Conservation (phyloP, 2,113 vertebrate species). For the Dasyurus viverrinus region DNA sequence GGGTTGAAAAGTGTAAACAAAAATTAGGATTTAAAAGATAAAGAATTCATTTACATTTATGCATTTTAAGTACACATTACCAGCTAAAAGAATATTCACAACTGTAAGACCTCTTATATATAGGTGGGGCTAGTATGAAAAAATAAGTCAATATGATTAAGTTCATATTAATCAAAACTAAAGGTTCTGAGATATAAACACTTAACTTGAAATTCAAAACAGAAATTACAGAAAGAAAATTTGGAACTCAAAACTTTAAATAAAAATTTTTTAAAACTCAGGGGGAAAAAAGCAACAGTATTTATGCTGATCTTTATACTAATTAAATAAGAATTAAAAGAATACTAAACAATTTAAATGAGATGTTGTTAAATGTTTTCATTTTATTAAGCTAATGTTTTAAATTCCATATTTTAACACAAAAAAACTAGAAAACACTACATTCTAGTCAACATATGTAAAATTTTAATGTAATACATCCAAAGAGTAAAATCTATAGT, state of each 20-base stretch:
- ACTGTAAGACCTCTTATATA: too few relatives aligned
- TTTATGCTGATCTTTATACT: not conserved
- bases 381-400: not conserved
- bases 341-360: too few relatives aligned
- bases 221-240: not conserved
- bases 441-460: not conserved
- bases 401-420: constrained; percentile 39
- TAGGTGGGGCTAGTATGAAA: not conserved
- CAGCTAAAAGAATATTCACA: not conserved
- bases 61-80: not conserved
- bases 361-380: not conserved
- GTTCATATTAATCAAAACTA: not conserved
- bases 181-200: not conserved
- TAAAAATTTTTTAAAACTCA: too few relatives aligned
- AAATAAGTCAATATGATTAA: not conserved
- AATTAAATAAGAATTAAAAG: constrained; percentile 36
- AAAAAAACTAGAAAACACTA: not conserved
- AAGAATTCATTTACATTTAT: not conserved
- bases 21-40: not conserved
- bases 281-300: not conserved
- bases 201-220: constrained; percentile 16
- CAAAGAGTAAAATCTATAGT: not conserved
- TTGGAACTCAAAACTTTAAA: too few relatives aligned
- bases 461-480: constrained; percentile 41
- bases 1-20: not conserved